Evolutionary conservation across 2,797 vertebrate genomes (phyloP).

Genomic region (Myioborus melanocephalus): DNA sequence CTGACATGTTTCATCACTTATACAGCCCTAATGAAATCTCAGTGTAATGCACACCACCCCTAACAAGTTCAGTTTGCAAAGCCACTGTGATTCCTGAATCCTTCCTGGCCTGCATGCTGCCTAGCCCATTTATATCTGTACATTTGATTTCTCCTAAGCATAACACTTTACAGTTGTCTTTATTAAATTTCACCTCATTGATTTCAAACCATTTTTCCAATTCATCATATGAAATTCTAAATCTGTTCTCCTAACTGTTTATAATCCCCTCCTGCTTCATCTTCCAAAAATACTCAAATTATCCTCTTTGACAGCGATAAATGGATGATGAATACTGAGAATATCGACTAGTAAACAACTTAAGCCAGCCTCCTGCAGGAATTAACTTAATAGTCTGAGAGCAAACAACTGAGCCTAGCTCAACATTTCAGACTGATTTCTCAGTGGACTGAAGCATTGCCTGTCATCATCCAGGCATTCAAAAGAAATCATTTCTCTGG

Average conservation of each 20-base stretch:
- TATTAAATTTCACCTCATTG: conserved; percentile 49
- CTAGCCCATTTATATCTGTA: background rate
- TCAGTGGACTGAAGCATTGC: background rate
- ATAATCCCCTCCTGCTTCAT: background rate
- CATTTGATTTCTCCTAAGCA: conserved; percentile 45
- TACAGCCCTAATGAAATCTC: background rate
- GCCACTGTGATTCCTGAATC: background rate
- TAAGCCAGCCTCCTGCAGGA: conserved; percentile 18
- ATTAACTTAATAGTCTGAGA: conserved; percentile 42
- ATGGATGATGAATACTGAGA: conserved; percentile 18
- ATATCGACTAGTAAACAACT: conserved; percentile 47
- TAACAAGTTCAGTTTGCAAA: background rate
- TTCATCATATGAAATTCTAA: conserved; percentile 39
- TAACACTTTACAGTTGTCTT: conserved; percentile 22
- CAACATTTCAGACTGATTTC: conserved; percentile 30
- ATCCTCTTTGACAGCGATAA: background rate
- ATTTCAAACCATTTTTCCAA: conserved; percentile 40
- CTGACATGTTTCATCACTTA: background rate
- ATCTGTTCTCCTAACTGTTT: background rate
- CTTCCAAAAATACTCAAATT: conserved; percentile 22
- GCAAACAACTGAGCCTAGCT: background rate
- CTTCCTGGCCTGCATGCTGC: background rate
- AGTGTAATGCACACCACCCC: background rate
- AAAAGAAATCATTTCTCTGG: background rate
- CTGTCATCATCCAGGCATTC: background rate